Evolutionary conservation across 1,140 invertebrate species (phyloP), one percentile per base, ranked within the genome.

Genomic region (Drosophila nannoptera): DNA sequence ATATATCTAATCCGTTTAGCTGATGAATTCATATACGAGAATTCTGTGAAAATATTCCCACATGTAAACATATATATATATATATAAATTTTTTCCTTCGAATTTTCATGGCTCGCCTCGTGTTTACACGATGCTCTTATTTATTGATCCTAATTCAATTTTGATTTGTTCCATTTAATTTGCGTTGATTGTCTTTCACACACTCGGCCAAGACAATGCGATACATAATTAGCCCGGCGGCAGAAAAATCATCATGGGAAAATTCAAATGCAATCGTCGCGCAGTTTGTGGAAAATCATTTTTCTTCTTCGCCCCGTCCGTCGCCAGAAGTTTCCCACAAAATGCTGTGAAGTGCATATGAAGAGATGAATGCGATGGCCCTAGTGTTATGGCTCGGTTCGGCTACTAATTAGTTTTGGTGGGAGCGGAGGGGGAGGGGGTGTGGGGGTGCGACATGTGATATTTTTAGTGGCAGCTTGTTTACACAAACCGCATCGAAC

Each of bases 381-480:
- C 32, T 43, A 46, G 50, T 69, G 50, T 32, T 52, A 60, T 32
- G 16, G 22, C 22, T 22, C 22, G 22, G 22, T 33, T 35, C 8
- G 49, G 45, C 14, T 43, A 69, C 78, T 82, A 83, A 84, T 83
- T 83, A 78, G 78, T 76, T 16, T 22, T 22, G 22, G 3, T 22
- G 22, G 22, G 22, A n/a, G 22, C 22, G 22, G 22, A 22, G 22
- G 3, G 22, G 22, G 22, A 22, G 22, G 1, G 22, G 1, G 22
- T 22, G 22, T 3, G 22, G 22, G 49, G 16, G 7, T 53, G 78
- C 40, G 12, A 84, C 59, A 83, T 83, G 80, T 78, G 80, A 83
- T 84, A 83, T 83, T 78, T 78, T 83, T 84, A 68, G 80, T 73
- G 80, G 40, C 64, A 46, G 68, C 69, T 73, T 84, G 78, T 82